These are phyloP conservation scores for Pammene aurita DNA, from an alignment of 2,888 invertebrate genomes.

Conservation along the genomic window DNA sequence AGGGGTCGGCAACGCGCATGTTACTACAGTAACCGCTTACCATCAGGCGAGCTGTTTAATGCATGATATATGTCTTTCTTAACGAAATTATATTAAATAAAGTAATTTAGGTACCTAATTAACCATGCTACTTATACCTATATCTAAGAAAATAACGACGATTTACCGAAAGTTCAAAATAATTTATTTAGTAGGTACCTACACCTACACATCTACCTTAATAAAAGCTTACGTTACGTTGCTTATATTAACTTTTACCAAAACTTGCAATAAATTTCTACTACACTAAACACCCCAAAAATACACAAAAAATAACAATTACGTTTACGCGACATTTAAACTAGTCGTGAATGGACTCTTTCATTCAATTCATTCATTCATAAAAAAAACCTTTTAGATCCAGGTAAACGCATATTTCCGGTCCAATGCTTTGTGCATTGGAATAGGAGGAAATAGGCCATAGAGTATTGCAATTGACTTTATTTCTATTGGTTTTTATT, in stretches of 20 bases:
- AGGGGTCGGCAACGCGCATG: too few species aligned
- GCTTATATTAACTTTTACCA: neutral
- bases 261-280: conserved; percentile 27
- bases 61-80: too few species aligned
- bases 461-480: conserved; percentile 44
- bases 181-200: too few species aligned
- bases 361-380: conserved; percentile 47
- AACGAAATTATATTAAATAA: too few species aligned
- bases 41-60: too few species aligned
- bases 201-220: too few species aligned
- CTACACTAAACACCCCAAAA: conserved; percentile 35
- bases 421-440: conserved; percentile 54
- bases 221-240: too few species aligned
- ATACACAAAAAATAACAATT: conserved; percentile 44
- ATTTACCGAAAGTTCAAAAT: too few species aligned
- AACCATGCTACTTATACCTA: too few species aligned
- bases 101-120: too few species aligned
- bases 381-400: conserved; percentile 54
- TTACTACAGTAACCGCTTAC: too few species aligned
- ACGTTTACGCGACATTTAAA: conserved; percentile 56
- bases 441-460: conserved; percentile 50
- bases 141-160: too few species aligned
- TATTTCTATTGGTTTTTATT: conserved; percentile 40
- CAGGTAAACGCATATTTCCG: conserved; percentile 56
- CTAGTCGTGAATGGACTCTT: conserved; percentile 55